Percentiles rank a stretch among this genome's conserved stretches.
Evolutionary conservation across 2,113 vertebrate species (phyloP).

Genomic region (Chionis minor): DNA sequence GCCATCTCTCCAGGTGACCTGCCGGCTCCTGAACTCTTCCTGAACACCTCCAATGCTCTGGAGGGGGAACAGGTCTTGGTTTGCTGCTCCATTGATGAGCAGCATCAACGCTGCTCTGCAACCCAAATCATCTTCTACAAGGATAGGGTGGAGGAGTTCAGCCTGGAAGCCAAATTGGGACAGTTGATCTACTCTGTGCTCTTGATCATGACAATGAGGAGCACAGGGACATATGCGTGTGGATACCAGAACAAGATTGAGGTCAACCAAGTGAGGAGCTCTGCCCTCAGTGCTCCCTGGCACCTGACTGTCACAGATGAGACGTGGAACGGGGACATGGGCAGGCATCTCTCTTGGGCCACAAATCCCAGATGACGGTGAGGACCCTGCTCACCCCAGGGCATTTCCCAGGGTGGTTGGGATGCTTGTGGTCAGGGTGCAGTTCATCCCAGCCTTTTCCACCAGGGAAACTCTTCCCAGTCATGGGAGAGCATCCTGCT

Average conservation of each 20-base stretch:
- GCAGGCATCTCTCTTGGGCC: no score
- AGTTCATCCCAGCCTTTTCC: background rate
- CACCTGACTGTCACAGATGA: no score
- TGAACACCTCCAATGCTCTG: background rate
- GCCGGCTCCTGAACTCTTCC: background rate
- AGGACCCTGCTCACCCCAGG: no score
- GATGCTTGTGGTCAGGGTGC: background rate
- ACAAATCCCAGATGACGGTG: no score
- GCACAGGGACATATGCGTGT: no score
- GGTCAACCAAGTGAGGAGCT: background rate
- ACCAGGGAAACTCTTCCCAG: background rate
- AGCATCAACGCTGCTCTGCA: no score
- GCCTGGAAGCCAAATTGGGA: background rate
- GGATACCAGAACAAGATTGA: background rate
- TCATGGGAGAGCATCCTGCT: background rate
- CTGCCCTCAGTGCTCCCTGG: background rate
- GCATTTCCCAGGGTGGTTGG: no score
- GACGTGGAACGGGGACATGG: no score
- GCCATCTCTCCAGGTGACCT: background rate
- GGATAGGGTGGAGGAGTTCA: background rate
- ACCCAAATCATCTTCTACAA: background rate
- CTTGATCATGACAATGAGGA: background rate
- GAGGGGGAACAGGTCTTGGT: background rate
- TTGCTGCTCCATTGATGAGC: background rate
- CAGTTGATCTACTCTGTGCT: background rate